Percentiles rank a stretch among this genome's conserved stretches.
phyloP scores from a whole-genome alignment of 2,888 invertebrate species.

The Tuberolachnus salignus region DNA sequence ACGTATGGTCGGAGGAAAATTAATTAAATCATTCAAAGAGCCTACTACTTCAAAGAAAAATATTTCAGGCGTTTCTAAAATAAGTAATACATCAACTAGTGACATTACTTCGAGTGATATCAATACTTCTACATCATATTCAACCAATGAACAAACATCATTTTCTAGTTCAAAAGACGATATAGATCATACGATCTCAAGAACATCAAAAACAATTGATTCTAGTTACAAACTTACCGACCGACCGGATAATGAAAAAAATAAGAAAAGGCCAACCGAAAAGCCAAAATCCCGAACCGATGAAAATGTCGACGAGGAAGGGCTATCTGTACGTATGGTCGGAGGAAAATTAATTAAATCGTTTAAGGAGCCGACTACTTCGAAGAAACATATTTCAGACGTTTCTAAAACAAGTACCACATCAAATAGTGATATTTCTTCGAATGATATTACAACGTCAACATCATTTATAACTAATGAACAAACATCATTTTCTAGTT shows the following conservation, averaged over 20 bases:
- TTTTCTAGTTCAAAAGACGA: too few species aligned
- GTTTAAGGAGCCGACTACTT: conserved; percentile 20
- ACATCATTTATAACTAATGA: conserved; percentile 24
- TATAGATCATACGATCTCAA: too few species aligned
- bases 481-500: conserved; percentile 16
- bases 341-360: conserved; percentile 59
- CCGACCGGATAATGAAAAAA: too few species aligned
- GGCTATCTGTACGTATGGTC: conserved; percentile 57
- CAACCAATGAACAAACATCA: too few species aligned
- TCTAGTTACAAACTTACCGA: too few species aligned
- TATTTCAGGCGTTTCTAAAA: too few species aligned
- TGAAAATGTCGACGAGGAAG: not conserved
- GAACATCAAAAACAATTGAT: too few species aligned
- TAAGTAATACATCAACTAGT: not conserved
- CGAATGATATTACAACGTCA: not conserved
- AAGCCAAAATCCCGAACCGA: not conserved
- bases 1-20: conserved; percentile 57
- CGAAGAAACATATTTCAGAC: not conserved
- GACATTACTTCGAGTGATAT: too few species aligned
- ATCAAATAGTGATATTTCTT: conserved; percentile 1
- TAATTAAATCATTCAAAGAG: conserved; percentile 40
- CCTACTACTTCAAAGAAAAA: not conserved
- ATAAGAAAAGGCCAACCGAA: not conserved
- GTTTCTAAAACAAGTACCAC: not conserved
- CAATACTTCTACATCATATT: too few species aligned